A percentile compares a stretch with the other conserved stretches of the same genome.
Evolutionary conservation across 2,797 vertebrate genomes (phyloP).

Genomic region (Podarcis siculus): DNA sequence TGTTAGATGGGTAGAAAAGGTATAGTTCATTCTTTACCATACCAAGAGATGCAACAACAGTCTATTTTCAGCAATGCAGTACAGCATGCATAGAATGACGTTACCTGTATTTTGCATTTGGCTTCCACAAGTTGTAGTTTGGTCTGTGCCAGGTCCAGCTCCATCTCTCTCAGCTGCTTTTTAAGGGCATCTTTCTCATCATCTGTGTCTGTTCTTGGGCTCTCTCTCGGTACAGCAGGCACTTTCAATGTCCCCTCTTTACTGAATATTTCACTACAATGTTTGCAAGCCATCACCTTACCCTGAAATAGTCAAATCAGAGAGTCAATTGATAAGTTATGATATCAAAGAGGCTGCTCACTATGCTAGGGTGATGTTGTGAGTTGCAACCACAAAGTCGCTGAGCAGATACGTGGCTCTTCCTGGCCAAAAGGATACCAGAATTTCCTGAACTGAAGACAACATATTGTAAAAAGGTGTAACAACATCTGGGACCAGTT

Average conservation of each 20-base stretch:
- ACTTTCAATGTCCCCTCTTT: conserved; percentile 87
- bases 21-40: not conserved
- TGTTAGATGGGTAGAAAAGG: too few species aligned
- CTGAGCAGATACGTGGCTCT: not conserved
- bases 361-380: not conserved
- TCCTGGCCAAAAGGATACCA: not conserved
- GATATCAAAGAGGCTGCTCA: not conserved
- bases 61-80: not conserved
- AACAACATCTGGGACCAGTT: not conserved
- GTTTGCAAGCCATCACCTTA: conserved; percentile 94
- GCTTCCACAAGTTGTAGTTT: conserved; percentile 99
- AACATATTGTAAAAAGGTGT: not conserved
- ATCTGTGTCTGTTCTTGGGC: conserved; percentile 80
- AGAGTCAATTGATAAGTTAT: conserved; percentile 38
- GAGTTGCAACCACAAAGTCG: not conserved
- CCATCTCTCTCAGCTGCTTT: conserved; percentile 94
- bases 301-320: conserved; percentile 76
- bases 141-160: conserved; percentile 97
- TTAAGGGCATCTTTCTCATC: conserved; percentile 94
- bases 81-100: not conserved
- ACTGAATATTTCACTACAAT: conserved; percentile 93
- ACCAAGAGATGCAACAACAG: not conserved
- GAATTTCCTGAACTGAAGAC: not conserved
- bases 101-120: conserved; percentile 98
- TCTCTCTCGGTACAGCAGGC: conserved; percentile 75